Base-by-base conservation (phyloP, 2,113 vertebrate species). In the Trochalopteron elliotii region DNA sequence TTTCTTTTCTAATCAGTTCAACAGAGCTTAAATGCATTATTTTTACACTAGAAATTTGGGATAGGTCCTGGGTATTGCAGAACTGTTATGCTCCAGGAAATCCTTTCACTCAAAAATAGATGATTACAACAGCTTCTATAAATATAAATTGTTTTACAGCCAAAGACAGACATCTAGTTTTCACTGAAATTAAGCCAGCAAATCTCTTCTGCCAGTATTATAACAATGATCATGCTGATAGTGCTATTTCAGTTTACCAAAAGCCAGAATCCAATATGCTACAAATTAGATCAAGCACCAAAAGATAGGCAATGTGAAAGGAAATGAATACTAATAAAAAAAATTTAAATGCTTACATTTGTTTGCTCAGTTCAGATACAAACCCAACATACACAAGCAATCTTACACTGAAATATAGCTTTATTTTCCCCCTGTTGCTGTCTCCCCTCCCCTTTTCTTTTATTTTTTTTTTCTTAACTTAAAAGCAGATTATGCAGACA, bases 131-230 rank as follows among this genome's bases (percentile, higher is more conserved):
- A 90, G 78, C 72, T 97, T 95, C 94, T 96, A 95, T 95, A 96
- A 95, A 97, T 97, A 97, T 22, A 90, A 86, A 86, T 87, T 83
- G 78, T 83, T 96, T 94, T 93, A 89, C 81, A 90, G 84, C 53
- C 61, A 94, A 89, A 88, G 75, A 57, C 87, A 96, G 85, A 92
- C 95, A 92, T 97, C 95, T 91, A 95, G 64, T 91, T 97, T 97
- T 95, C 90, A 94, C 79, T 93, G 94, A 97, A 96, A 95, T 88
- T 82, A 89, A 94, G 96, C 96, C 96, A 97, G 74, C 57, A 79
- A 69, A 84, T 92, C 61, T 89, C 71, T 95, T 60, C 69, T 93
- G 93, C 87, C 94, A 94, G 76, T 59, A 69, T 39, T 81, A 45
- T 61, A 91, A 89, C 87, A 96, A 96, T 96, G 96, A 96, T 91